Percentiles rank a stretch among this genome's conserved stretches.
These are phyloP conservation scores for Diplolepis rosae DNA, from an alignment of 2,888 invertebrate genomes.

Conservation along the genomic window DNA sequence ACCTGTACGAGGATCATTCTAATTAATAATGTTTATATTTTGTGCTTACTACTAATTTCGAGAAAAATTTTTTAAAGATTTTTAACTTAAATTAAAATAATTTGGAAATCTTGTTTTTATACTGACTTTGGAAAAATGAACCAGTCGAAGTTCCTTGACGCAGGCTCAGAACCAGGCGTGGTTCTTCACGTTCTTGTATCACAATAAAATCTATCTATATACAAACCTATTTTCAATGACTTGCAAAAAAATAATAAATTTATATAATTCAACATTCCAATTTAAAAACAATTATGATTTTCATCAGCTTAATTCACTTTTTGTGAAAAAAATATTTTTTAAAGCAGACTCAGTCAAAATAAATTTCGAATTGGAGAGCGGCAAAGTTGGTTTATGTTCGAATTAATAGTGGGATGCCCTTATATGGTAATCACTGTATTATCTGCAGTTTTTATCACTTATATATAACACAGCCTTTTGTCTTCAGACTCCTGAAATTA, in stretches of 20 bases:
- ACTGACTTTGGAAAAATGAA: slow-evolving; percentile 47
- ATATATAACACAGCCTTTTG: background rate
- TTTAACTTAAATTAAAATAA: too few species aligned
- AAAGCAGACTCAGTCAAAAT: background rate
- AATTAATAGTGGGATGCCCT: slow-evolving; percentile 18
- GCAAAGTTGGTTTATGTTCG: background rate
- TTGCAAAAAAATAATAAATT: background rate
- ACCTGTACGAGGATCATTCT: too few species aligned
- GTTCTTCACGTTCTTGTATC: slow-evolving; percentile 44
- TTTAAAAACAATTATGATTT: slow-evolving; percentile 29
- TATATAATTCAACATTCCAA: background rate
- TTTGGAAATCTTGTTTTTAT: too few species aligned
- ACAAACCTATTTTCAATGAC: slow-evolving; percentile 28
- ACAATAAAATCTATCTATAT: slow-evolving; percentile 42
- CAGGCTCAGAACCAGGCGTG: slow-evolving; percentile 48
- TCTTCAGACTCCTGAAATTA: background rate
- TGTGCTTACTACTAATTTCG: too few species aligned
- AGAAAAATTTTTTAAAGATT: too few species aligned
- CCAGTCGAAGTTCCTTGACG: slow-evolving; percentile 39
- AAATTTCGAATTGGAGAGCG: background rate
- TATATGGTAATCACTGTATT: slow-evolving; percentile 34
- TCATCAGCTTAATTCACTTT: slow-evolving; percentile 8
- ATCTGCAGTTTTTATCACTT: background rate
- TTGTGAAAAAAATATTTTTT: slow-evolving; percentile 17
- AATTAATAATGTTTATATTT: too few species aligned